Base-by-base conservation (phyloP, 2,797 vertebrate species). In the Falco peregrinus region DNA sequence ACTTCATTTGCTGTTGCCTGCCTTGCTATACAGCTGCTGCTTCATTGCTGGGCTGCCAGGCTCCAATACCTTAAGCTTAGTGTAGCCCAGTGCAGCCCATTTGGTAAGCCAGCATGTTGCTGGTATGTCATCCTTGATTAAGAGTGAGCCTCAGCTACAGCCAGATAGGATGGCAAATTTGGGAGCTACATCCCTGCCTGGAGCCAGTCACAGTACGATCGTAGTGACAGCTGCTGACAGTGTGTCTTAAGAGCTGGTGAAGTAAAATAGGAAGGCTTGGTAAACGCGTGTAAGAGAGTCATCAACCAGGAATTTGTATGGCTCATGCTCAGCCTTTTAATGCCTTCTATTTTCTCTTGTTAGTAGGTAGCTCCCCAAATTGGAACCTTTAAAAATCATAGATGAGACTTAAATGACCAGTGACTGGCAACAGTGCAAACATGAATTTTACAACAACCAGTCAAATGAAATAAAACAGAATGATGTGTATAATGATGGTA, bases 381-480 rank as follows among this genome's bases (percentile, higher is more conserved):
- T 93, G 82, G 75, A 80, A 41, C 48, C 48, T 84, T 86, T 95
- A 93, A 87, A 90, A 84, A 93, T 64, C 86, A 48, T 25, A 92
- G 88, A 87, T 81, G 94, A 83, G 78, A 37, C 75, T 92, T 83
- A 57, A 91, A 43, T 76, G 76, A 93, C 71, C 71, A 87, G 74
- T n/a, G 1, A 71, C 75, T 75, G 95, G 84, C 69, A 92, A 73
- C 45, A 75, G 25, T 11, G 10, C 57, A 85, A 77, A 75, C 31
- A 41, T 48, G 39, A 95, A 89, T 92, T 97, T 93, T 90, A 87
- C 86, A 65, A 51, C 75, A 71, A 73, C 61, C 19, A 83, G 47
- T 90, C 75, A 80, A 85, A 93, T 73, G 57, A 87, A 94, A 90
- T 95, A 90, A 94, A 95, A 60, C 69, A 84, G 84, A 95, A 85